Percentiles rank a stretch among this genome's conserved stretches.
Conservation (phyloP, 1,140 invertebrate genomes). For the Drosophila paulistorum region DNA sequence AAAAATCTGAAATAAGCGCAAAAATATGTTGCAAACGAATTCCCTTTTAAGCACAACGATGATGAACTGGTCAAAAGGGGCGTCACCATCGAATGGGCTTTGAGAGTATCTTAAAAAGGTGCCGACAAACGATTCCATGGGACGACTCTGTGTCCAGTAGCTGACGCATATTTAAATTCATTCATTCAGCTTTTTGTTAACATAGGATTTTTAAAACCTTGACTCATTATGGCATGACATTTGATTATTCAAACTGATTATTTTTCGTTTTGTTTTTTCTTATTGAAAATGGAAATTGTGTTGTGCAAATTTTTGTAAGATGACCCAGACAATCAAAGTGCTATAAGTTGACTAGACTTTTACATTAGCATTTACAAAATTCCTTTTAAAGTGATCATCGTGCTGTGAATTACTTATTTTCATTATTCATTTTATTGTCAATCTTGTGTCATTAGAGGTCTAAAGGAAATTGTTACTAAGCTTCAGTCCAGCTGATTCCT, state of each 20-base stretch:
- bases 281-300: not conserved
- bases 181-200: not conserved
- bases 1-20: slow-evolving; percentile 75
- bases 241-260: not conserved
- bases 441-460: no score
- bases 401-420: not conserved
- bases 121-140: slow-evolving; percentile 48
- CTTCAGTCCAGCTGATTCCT: no score
- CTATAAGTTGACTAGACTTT: not conserved
- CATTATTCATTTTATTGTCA: no score
- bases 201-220: not conserved
- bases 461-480: no score
- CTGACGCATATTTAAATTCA: slow-evolving; percentile 13
- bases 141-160: slow-evolving; percentile 2
- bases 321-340: not conserved
- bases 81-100: slow-evolving; percentile 20
- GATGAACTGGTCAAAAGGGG: slow-evolving; percentile 26
- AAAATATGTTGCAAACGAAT: slow-evolving; percentile 45
- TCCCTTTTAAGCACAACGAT: slow-evolving; percentile 26
- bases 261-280: no score
- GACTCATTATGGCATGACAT: slow-evolving; percentile 4
- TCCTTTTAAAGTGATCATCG: not conserved
- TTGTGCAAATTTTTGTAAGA: not conserved
- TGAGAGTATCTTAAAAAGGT: slow-evolving; percentile 41
- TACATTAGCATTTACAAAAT: not conserved